Base-by-base conservation (phyloP, 2,888 invertebrate genomes). In the Calameuta filiformis region DNA sequence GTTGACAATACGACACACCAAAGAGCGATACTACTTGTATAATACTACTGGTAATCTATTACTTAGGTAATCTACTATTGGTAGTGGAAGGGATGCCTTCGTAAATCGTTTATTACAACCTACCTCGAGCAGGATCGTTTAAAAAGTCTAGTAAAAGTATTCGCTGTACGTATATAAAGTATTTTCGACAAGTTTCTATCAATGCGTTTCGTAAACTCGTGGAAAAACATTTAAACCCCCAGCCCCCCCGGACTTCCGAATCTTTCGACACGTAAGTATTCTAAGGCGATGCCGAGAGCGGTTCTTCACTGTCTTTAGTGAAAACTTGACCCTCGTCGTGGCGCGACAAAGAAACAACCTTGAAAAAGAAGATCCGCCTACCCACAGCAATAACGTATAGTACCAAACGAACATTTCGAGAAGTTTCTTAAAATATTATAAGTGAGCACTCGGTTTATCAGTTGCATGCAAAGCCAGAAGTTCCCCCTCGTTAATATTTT, bases 331-430 rank as follows among this genome's bases (percentile, higher is more conserved):
- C 84, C 56, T 56, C 56, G 84, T 81, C 83, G 77, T 30, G 82
- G 83, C 82, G 82, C 82, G 82, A 82, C 83, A 83, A 82, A 79
- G 79, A 80, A 80, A 80, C 82, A 84, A 80, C 86, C 86, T 87
- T 87, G 87, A 83, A 84, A 85, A 87, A 85, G 84, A 79, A 71
- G 73, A 80, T 33, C 78, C 80, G 79, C 79, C 71, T 80, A 69
- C 74, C 76, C 76, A 80, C 81, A 81, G 82, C 80, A 84, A 81
- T 81, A 81, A 23, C 79, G 78, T 77, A 56, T 73, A 73, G 81
- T 80, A 83, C 80, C 83, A 79, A 83, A 83, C 78, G 81, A 69
- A 78, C 80, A 80, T 80, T 79, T 23, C 56, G 2, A 56, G 9
- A 23, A 15, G 56, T 56, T 23, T 23, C 56, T 56, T 56, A 23